Base-by-base conservation (phyloP, 1,140 invertebrate species). In the Gerris buenoi region DNA sequence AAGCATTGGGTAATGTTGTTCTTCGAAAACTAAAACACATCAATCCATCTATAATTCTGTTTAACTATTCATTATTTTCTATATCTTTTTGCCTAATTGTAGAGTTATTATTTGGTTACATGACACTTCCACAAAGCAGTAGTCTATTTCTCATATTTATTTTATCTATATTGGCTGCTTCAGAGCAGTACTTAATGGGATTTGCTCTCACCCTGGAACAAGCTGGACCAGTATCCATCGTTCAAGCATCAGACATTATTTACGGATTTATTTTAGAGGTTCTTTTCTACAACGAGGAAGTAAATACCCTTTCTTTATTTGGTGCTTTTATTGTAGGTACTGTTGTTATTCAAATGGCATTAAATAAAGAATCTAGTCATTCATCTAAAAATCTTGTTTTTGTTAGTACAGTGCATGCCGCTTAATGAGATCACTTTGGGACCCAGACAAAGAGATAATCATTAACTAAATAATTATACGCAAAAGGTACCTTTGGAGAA, bases 221-320 rank as follows among this genome's bases (percentile, higher is more conserved):
- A 2, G 65, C 65, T 23, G 65, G 65, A 14, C 65, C 65, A 18
- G 65, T 66, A 2, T 46, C 65, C n/a, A 26, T 66, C 22, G 57
- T 66, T 26, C 65, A 66, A 28, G 65, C 65, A 2, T 59, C 65
- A 3, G 65, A 66, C 56, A 59, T 66, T 3, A n/a, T 66, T 26
- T 66, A 57, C 26, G 65, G 65, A 25, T 66, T 59, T 28, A 13
- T 66, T 15, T 59, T 28, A 23, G 25, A 66, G 27, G 28, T 66
- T 2, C 5, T 66, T 1, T 66, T 58, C 23, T 66, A 28, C 25
- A 29, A 57, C 18, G 56, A 66, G 27, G 57, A 66, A 26, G 25
- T 66, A 3, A 60, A 60, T n/a, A 13, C 23, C 2, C 2, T 58
- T 2, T 66, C 65, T n/a, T 15, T 60, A 22, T 18, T 66, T 25